phyloP scores from a whole-genome alignment of 2,113 vertebrate genomes.

The Natator depressus region DNA sequence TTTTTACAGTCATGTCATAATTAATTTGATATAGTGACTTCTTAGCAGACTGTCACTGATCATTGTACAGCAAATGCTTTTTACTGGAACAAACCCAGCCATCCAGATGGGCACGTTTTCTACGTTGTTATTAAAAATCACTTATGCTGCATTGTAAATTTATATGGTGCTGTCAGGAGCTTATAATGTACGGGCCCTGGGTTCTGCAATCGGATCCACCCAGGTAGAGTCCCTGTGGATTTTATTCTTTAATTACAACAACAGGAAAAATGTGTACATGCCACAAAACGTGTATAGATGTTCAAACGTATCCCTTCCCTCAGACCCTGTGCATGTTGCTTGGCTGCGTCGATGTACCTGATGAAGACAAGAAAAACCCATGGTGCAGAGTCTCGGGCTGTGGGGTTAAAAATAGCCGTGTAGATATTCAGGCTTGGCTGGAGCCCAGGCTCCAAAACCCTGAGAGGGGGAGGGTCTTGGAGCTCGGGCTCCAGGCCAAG shows the following conservation, averaged over 20 bases:
- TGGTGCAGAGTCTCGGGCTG: neutral
- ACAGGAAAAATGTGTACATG: neutral
- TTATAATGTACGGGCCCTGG: neutral
- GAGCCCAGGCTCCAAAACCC: neutral
- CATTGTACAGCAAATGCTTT: constrained; percentile 15
- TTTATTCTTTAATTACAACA: neutral
- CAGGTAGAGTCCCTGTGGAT: neutral
- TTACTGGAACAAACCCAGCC: neutral
- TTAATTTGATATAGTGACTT: neutral
- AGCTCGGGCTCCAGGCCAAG: neutral
- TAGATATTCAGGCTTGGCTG: neutral
- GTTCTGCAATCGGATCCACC: neutral
- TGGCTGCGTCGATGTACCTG: no score
- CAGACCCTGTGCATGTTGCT: neutral
- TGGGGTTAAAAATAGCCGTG: neutral
- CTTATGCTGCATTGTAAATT: neutral
- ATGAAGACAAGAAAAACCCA: no score
- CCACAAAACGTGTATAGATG: neutral
- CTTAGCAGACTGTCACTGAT: neutral
- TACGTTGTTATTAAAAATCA: neutral
- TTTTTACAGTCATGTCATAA: neutral
- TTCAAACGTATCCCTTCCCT: neutral
- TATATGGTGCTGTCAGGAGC: neutral
- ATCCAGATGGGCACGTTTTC: neutral
- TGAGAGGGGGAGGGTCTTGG: neutral